Evolutionary conservation across 2,113 vertebrate genomes (phyloP).

Genomic region (Hiodon alosoides): DNA sequence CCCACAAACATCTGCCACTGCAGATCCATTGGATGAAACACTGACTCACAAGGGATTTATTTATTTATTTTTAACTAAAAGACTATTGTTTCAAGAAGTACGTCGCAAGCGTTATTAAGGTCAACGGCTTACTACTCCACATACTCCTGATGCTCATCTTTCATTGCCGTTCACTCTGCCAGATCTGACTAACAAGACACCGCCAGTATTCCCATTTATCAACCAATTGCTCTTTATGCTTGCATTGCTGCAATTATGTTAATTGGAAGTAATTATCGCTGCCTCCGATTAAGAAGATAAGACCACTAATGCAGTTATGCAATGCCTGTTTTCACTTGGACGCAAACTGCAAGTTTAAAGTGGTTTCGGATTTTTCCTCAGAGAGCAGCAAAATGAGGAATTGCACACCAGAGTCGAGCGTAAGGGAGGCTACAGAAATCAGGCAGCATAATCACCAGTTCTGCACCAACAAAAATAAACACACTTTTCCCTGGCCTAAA

Average conservation of each 20-base stretch:
- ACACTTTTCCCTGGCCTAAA: too few relatives aligned
- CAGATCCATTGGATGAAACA: slow-evolving; percentile 15
- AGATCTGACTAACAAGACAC: background rate
- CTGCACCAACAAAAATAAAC: too few relatives aligned
- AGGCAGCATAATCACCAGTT: too few relatives aligned
- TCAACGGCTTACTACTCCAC: slow-evolving; percentile 12
- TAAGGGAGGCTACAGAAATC: too few relatives aligned
- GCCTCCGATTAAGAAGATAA: slow-evolving; percentile 30
- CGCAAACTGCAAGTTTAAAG: too few relatives aligned
- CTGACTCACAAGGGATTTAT: slow-evolving; percentile 7
- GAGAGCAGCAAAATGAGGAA: too few relatives aligned
- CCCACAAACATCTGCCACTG: background rate
- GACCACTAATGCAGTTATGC: slow-evolving; percentile 25
- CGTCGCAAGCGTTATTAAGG: background rate
- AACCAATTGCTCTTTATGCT: slow-evolving; percentile 17
- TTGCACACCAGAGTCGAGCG: too few relatives aligned
- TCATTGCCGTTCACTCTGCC: background rate
- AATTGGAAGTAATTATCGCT: slow-evolving; percentile 37
- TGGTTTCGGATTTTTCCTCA: too few relatives aligned
- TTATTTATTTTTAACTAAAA: slow-evolving; percentile 13
- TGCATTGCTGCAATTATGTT: slow-evolving; percentile 20
- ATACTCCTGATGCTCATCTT: slow-evolving; percentile 20
- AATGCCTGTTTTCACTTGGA: too few relatives aligned
- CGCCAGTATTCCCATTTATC: slow-evolving; percentile 9
- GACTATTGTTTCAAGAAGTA: background rate